These are phyloP conservation scores for Meandrusa payeni DNA, from an alignment of 2,888 invertebrate genomes.

Conservation along the genomic window DNA sequence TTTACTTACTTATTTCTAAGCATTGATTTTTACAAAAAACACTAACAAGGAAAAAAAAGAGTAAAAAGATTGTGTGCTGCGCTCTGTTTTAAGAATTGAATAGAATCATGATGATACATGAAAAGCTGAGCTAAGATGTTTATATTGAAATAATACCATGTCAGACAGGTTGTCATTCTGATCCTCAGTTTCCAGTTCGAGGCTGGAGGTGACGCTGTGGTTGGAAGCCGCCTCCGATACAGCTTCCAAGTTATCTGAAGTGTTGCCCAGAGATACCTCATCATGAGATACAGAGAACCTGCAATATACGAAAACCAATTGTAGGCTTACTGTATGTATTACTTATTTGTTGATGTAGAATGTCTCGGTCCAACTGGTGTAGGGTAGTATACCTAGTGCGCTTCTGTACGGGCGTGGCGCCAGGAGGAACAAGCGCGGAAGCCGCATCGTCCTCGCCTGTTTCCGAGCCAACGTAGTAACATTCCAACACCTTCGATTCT, in stretches of 20 bases:
- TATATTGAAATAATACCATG: too few relatives aligned
- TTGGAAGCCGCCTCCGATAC: slow-evolving; percentile 98
- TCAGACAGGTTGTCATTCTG: slow-evolving; percentile 97
- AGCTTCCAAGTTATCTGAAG: slow-evolving; percentile 96
- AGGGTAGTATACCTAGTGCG: slow-evolving; percentile 65
- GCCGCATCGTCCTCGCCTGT: slow-evolving; percentile 66
- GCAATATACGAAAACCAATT: slow-evolving; percentile 6
- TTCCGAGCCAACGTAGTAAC: slow-evolving; percentile 68
- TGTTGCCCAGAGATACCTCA: slow-evolving; percentile 94
- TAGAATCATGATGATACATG: too few relatives aligned
- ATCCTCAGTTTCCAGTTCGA: slow-evolving; percentile 93
- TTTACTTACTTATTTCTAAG: too few relatives aligned
- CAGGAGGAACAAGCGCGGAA: slow-evolving; percentile 55
- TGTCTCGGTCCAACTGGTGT: not conserved
- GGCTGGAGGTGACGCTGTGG: slow-evolving; percentile 95
- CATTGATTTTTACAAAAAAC: too few relatives aligned
- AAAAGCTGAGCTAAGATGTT: too few relatives aligned
- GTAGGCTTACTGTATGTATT: too few relatives aligned
- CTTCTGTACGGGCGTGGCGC: slow-evolving; percentile 72
- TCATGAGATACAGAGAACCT: slow-evolving; percentile 93
- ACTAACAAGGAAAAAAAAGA: too few relatives aligned
- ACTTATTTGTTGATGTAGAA: too few relatives aligned
- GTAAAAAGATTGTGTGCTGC: too few relatives aligned
- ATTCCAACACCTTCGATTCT: slow-evolving; percentile 81
- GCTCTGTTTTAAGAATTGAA: too few relatives aligned